These are phyloP conservation scores for Brachionus plicatilis DNA, from an alignment of 1,140 invertebrate genomes.

Conservation along the genomic window DNA sequence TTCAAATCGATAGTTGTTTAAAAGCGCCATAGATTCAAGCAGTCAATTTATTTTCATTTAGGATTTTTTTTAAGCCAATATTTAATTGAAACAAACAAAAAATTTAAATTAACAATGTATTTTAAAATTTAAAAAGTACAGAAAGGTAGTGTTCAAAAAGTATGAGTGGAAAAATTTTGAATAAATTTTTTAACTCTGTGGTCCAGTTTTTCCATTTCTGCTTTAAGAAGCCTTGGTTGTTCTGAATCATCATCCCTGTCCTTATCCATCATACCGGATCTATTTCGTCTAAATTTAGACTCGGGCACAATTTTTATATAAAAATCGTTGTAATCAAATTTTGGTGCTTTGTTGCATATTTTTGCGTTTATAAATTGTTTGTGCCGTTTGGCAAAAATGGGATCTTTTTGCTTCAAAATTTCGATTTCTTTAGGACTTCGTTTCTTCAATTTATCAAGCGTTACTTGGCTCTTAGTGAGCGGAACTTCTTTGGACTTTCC, in stretches of 20 bases:
- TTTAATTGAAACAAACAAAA: not conserved
- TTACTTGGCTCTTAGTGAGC: not conserved
- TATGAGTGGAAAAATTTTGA: constrained; percentile 2
- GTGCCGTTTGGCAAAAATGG: constrained; percentile 24
- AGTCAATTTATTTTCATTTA: not conserved
- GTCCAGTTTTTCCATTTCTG: constrained; percentile 12
- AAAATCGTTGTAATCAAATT: constrained; percentile 24
- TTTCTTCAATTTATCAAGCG: not conserved
- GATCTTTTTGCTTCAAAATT: constrained; percentile 7
- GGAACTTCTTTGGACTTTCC: not conserved
- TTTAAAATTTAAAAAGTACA: not conserved
- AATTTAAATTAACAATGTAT: not conserved
- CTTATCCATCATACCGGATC: not conserved
- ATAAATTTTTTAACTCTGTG: constrained; percentile 25
- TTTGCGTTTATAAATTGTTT: constrained; percentile 24
- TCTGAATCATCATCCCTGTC: not conserved
- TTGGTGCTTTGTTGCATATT: constrained; percentile 27
- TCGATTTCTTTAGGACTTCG: not conserved
- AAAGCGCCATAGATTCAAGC: not conserved
- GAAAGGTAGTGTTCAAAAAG: not conserved
- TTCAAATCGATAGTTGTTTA: not conserved
- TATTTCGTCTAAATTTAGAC: not conserved
- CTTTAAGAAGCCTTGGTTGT: not conserved
- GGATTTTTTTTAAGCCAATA: not conserved
- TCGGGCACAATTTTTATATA: constrained; percentile 11